A percentile compares a stretch with the other conserved stretches of the same genome.
phyloP scores from a whole-genome alignment of 2,113 vertebrate species.

The Hassar affinis region DNA sequence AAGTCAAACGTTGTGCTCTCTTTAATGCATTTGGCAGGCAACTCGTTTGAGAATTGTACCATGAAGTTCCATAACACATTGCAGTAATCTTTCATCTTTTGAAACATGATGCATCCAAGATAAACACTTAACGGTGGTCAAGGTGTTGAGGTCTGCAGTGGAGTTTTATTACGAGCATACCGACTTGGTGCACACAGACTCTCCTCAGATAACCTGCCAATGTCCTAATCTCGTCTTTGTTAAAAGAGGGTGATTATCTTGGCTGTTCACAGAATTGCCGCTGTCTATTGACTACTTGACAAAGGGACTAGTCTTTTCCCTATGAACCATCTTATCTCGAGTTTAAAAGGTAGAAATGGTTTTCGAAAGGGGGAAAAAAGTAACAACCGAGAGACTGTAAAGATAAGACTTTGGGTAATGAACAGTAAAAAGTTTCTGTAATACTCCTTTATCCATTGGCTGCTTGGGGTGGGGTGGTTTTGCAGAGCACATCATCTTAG shows the following conservation, averaged over 20 bases:
- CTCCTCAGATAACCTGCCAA: conserved; percentile 61
- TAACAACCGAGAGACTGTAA: conserved; percentile 60
- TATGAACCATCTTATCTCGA: conserved; percentile 63
- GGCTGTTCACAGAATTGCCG: conserved; percentile 59
- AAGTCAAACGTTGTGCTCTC: conserved; percentile 12
- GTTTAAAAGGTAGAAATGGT: conserved; percentile 56
- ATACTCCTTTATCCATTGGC: conserved; percentile 62
- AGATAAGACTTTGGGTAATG: conserved; percentile 68
- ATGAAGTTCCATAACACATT: not conserved
- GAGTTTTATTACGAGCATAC: conserved; percentile 56
- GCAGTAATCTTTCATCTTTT: not conserved
- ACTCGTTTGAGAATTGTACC: not conserved
- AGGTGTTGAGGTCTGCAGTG: conserved; percentile 27
- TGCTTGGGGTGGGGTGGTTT: conserved; percentile 44
- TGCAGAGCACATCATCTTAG: not conserved
- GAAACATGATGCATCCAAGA: not conserved
- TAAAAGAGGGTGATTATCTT: conserved; percentile 65
- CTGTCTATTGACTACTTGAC: conserved; percentile 57
- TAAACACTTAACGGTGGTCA: conserved; percentile 19
- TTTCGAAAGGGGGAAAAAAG: conserved; percentile 60
- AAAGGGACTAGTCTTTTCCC: conserved; percentile 65
- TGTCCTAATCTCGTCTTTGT: conserved; percentile 65
- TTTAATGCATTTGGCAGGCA: not conserved
- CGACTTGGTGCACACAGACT: conserved; percentile 38
- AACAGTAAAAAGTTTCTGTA: conserved; percentile 49